These are phyloP conservation scores for Anastrepha obliqua DNA, from an alignment of 1,140 invertebrate genomes.

Conservation along the genomic window DNA sequence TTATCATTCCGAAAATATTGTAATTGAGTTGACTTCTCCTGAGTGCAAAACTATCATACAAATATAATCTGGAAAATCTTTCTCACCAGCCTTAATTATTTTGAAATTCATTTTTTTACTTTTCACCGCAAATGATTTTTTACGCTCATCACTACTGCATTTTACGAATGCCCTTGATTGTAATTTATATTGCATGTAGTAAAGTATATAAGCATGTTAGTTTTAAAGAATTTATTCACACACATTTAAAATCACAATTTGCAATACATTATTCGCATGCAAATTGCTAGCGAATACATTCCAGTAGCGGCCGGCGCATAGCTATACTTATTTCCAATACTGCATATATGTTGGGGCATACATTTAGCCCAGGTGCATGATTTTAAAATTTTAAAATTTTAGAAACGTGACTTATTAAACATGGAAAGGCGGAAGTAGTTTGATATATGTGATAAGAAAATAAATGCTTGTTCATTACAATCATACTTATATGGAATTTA, in stretches of 20 bases:
- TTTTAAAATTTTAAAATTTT: too few species aligned
- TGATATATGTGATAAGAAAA: neutral
- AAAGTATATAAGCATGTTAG: too few species aligned
- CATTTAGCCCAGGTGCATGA: too few species aligned
- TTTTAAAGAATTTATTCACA: too few species aligned
- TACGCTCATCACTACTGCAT: neutral
- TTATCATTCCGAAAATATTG: neutral
- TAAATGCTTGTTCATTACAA: neutral
- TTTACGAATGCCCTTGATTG: too few species aligned
- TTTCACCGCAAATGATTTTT: neutral
- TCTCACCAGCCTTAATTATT: neutral
- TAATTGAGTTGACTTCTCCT: too few species aligned
- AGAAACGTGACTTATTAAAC: neutral
- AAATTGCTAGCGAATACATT: neutral
- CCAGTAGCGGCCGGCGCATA: too few species aligned
- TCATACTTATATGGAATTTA: too few species aligned
- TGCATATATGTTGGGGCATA: too few species aligned
- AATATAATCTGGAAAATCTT: neutral
- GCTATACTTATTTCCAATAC: too few species aligned
- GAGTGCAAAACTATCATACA: too few species aligned
- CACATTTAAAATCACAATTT: neutral
- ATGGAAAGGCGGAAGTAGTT: neutral
- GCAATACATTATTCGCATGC: neutral
- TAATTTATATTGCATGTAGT: too few species aligned
- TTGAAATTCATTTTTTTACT: neutral